These are phyloP conservation scores for Drosophila guanche DNA, from an alignment of 1,140 invertebrate genomes.

Conservation along the genomic window DNA sequence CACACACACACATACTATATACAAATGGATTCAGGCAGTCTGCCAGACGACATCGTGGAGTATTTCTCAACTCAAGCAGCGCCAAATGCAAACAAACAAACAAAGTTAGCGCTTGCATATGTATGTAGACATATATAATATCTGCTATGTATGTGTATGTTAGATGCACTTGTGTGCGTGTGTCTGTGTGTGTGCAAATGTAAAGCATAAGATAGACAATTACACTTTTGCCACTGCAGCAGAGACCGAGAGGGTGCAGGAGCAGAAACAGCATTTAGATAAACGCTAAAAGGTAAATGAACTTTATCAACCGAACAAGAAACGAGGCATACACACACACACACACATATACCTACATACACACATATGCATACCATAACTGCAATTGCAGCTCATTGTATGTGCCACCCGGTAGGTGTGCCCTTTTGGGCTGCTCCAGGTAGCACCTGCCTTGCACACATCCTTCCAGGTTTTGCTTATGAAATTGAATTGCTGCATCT, in stretches of 20 bases:
- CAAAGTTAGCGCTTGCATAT: conserved; percentile 53
- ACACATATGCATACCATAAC: conserved; percentile 1
- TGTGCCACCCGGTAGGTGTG: conserved; percentile 7
- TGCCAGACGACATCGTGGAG: conserved; percentile 38
- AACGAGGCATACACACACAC: conserved; percentile 39
- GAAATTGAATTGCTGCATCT: conserved; percentile 42
- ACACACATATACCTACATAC: conserved; percentile 3
- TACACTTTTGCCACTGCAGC: conserved; percentile 72
- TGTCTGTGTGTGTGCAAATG: conserved; percentile 43
- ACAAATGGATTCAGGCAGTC: conserved; percentile 33
- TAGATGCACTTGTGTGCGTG: conserved; percentile 8
- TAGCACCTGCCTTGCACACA: background rate
- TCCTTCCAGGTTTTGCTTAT: conserved; percentile 33
- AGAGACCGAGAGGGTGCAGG: conserved; percentile 15
- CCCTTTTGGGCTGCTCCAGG: background rate
- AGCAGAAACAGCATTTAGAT: conserved; percentile 57
- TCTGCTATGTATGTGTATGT: conserved; percentile 9
- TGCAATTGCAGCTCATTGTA: conserved; percentile 42
- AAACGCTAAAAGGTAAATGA: conserved; percentile 80
- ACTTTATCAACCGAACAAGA: conserved; percentile 74
- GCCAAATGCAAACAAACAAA: conserved; percentile 65
- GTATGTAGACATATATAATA: background rate
- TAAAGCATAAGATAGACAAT: conserved; percentile 79
- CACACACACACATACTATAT: conserved; percentile 6
- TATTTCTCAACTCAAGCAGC: conserved; percentile 64